Evolutionary conservation across 1,140 invertebrate genomes (phyloP), one percentile per base, ranked within the genome.

Genomic region (Vanessa atalanta): DNA sequence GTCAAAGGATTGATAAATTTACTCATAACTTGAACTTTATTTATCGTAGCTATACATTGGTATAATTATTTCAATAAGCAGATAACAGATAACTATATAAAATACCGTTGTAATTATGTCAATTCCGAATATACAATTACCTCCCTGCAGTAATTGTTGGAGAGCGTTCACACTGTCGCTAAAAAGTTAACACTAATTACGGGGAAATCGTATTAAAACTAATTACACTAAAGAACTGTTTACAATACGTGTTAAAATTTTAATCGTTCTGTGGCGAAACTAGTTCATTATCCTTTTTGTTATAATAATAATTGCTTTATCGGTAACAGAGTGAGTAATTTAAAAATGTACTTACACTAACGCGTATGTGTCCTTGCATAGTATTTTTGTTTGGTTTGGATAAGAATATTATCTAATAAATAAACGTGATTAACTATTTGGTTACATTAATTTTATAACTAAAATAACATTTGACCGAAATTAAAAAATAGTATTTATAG

Each of bases 141-240:
- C 16, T 13, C 37, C 37, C 37, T 43, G 37, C 37, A 43, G 37
- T 43, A 43, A 12, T 57, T 12, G 13, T 57, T 57, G 53, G 53
- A 57, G 20, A 12, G 13, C 53, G 15, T 23, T 57, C 53, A 23
- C 53, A 57, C 53, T 20, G 53, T 57, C 53, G 53, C 53, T 23
- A 57, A 57, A 57, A 23, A 57, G 23, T 43, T 23, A 57, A 57
- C 53, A 16, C 53, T 67, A 55, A 67, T 67, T 67, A 53, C 65
- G n/a, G 47, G n/a, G 65, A 67, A 67, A 67, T 67, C 50, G 50
- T 53, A 37, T 67, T 67, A 43, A 64, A 64, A 64, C 63, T 47
- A 64, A 64, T 64, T 64, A 64, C 63, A 43, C 20, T 64, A 37
- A 12, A 67, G 26, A 37, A 31, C 31, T 43, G 9, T 53, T 53